Conservation (phyloP, 35 echinoderm and acorn worm genomes). For the Eucidaris tribuloides region DNA sequence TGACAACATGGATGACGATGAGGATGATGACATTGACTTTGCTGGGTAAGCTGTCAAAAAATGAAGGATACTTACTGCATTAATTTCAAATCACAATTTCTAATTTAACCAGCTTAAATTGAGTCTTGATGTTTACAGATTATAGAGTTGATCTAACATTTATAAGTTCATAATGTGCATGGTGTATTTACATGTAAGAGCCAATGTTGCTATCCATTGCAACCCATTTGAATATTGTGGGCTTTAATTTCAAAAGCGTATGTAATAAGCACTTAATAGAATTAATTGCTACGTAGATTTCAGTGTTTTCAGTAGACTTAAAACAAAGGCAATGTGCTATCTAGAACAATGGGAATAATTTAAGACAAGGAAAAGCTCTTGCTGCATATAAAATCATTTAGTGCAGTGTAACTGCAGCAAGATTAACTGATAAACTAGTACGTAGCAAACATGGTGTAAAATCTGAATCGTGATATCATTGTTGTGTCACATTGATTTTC, state of each 20-base stretch:
- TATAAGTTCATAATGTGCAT: neutral
- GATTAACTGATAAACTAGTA: neutral
- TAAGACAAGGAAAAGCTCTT: too few species aligned
- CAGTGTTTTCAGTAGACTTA: too few species aligned
- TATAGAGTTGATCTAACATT: neutral
- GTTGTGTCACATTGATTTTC: neutral
- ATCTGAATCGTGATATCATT: neutral
- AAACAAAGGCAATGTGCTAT: too few species aligned
- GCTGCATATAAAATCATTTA: neutral
- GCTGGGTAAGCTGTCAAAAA: constrained; percentile 60
- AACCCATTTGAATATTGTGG: neutral
- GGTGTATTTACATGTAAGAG: neutral
- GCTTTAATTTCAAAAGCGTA: too few species aligned
- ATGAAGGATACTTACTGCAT: neutral
- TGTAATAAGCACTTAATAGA: too few species aligned
- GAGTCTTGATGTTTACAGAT: neutral
- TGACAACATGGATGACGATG: constrained; percentile 29
- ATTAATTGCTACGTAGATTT: too few species aligned
- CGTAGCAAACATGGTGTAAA: neutral
- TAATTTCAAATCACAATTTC: neutral
- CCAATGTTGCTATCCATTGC: neutral
- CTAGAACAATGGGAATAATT: too few species aligned
- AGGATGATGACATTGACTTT: constrained; percentile 84
- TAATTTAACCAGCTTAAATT: neutral
- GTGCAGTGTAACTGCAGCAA: neutral